Evolutionary conservation across 1,140 invertebrate species (phyloP).

Genomic region (Cotesia typhae): DNA sequence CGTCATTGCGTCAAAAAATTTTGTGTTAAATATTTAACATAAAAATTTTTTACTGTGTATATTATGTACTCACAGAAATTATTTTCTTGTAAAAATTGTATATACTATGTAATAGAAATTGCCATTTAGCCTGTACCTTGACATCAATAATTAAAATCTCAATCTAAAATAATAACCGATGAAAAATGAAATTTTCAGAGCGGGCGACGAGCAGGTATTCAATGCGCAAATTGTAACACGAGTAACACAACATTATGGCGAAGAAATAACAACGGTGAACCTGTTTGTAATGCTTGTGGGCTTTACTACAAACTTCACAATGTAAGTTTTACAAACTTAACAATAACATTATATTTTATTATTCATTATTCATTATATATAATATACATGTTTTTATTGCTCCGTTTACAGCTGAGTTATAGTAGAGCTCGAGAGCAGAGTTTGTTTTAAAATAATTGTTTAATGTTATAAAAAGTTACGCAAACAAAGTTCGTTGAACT

Average conservation of each 20-base stretch:
- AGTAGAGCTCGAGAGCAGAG: background rate
- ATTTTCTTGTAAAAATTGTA: no score
- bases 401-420: background rate
- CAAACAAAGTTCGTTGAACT: constrained; percentile 44
- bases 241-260: constrained; percentile 88
- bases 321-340: constrained; percentile 68
- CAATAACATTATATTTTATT: constrained; percentile 15
- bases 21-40: no score
- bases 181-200: constrained; percentile 63
- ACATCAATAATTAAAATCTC: no score
- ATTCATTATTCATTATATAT: constrained; percentile 12
- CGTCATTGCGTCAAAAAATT: no score
- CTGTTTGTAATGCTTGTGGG: constrained; percentile 92
- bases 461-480: constrained; percentile 43
- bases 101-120: no score
- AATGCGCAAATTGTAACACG: constrained; percentile 89
- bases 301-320: constrained; percentile 90
- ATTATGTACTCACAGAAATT: no score
- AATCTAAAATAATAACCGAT: background rate
- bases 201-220: constrained; percentile 78
- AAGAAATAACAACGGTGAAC: constrained; percentile 87
- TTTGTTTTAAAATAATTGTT: constrained; percentile 14
- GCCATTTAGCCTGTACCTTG: no score
- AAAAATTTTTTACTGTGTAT: no score
- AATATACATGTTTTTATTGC: background rate